Conservation (phyloP, 2,113 vertebrate genomes). For the Petaurus breviceps region DNA sequence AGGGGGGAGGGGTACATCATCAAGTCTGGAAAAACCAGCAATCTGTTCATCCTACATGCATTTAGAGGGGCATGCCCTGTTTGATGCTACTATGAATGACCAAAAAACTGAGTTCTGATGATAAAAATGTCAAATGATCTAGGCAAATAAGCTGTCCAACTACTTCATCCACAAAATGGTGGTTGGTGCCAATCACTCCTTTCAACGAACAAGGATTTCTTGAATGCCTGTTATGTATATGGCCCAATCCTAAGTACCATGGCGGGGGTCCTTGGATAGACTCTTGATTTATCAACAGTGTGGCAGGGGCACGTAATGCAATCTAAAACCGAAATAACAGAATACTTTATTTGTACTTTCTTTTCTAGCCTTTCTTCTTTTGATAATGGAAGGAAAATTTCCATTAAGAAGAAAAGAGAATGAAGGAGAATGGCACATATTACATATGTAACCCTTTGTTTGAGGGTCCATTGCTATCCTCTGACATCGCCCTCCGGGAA, state of each 20-base stretch:
- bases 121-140: background rate
- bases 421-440: background rate
- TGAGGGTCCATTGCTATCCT: background rate
- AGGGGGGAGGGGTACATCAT: background rate
- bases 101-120: background rate
- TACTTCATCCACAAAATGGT: background rate
- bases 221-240: background rate
- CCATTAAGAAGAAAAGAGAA: background rate
- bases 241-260: background rate
- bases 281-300: background rate
- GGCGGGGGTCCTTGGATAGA: background rate
- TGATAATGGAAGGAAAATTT: background rate
- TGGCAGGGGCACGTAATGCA: background rate
- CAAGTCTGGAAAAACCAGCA: slow-evolving; percentile 48
- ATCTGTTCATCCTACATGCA: slow-evolving; percentile 10
- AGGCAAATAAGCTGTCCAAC: background rate
- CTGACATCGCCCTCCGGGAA: background rate
- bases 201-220: background rate
- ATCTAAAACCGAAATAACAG: background rate
- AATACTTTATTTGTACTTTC: background rate
- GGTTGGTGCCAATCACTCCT: background rate
- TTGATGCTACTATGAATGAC: background rate
- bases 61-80: background rate
- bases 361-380: background rate
- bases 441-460: background rate